Evolutionary conservation across 2,888 invertebrate species (phyloP), one percentile per base, ranked within the genome.

Genomic region (Caenorhabditis sulstoni): DNA sequence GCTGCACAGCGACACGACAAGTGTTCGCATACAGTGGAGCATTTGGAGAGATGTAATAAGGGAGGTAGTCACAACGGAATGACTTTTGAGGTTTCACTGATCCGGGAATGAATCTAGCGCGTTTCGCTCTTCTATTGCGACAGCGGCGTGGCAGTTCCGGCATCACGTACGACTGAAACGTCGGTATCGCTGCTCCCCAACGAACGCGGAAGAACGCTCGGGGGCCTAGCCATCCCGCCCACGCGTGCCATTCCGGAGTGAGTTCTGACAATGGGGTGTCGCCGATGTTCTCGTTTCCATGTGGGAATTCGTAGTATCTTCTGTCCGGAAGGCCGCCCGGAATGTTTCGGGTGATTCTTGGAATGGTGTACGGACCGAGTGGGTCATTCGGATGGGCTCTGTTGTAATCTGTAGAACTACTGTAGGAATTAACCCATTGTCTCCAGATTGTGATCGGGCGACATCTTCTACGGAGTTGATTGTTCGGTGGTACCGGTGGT

Each of bases 191-290:
- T n/a, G n/a, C n/a, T n/a, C 53, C 53, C 35, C 35, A 35, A 11
- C 53, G 53, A 11, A 37, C 53, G 4, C 53, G 53, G 37, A 53
- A 37, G 35, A 3, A 9, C 1, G 37, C 53, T 4, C 18, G 35
- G 0, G 37, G 53, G 2, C 53, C 53, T 7, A 53, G 18, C 53
- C 53, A 53, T 1, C 53, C 53, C 3, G 53, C 53, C 53, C 53
- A 53, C 4, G 53, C 53, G 3, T 53, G 37, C 53, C 53, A 53
- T 14, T n/a, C 16, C n/a, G 53, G 53, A 16, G 18, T 53, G 37
- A 35, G 53, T 1, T 37, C 4, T 9, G 7, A 1, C 35, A 5
- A 16, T 3, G 12, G 9, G 7, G 35, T 16, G 9, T 37, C 14
- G 8, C 35, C 53, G 9, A 53, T 35, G 18, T 29, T 29, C 29